phyloP scores from a whole-genome alignment of 2,888 invertebrate species.

The Nipponacmea schrenckii region DNA sequence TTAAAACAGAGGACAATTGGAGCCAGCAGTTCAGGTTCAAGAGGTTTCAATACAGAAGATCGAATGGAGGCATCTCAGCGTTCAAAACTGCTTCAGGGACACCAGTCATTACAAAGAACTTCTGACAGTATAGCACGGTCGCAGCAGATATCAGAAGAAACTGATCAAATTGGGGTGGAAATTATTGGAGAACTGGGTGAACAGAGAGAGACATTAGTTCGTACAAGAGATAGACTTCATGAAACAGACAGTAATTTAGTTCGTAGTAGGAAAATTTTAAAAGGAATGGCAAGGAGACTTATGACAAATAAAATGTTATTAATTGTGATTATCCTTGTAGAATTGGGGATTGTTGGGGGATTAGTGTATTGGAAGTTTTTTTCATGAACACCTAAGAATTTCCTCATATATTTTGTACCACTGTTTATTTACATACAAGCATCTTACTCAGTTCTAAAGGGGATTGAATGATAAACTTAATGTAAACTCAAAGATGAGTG shows the following conservation, averaged over 20 bases:
- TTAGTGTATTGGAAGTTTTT: conserved; percentile 75
- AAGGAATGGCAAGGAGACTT: conserved; percentile 76
- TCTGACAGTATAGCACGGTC: conserved; percentile 73
- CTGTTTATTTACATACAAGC: too few relatives aligned
- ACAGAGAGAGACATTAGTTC: conserved; percentile 80
- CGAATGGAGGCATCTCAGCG: conserved; percentile 57
- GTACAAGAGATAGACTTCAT: conserved; percentile 75
- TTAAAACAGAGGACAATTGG: conserved; percentile 35
- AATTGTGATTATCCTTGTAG: conserved; percentile 79
- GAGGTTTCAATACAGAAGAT: conserved; percentile 60
- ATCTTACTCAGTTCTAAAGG: too few relatives aligned
- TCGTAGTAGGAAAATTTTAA: conserved; percentile 75
- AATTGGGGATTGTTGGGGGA: conserved; percentile 75
- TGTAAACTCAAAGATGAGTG: too few relatives aligned
- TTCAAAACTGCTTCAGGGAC: conserved; percentile 60
- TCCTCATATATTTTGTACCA: too few relatives aligned
- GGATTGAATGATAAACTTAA: too few relatives aligned
- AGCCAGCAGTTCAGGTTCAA: conserved; percentile 42
- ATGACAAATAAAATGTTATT: conserved; percentile 81
- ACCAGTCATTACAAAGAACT: conserved; percentile 59
- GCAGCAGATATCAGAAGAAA: conserved; percentile 81
- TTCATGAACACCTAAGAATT: conserved; percentile 26
- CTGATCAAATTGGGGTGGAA: conserved; percentile 82
- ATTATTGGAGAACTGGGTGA: conserved; percentile 80
- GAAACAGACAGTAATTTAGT: conserved; percentile 79